These are phyloP conservation scores for Drosophila tsacasi DNA, from an alignment of 1,140 invertebrate genomes.

Conservation along the genomic window DNA sequence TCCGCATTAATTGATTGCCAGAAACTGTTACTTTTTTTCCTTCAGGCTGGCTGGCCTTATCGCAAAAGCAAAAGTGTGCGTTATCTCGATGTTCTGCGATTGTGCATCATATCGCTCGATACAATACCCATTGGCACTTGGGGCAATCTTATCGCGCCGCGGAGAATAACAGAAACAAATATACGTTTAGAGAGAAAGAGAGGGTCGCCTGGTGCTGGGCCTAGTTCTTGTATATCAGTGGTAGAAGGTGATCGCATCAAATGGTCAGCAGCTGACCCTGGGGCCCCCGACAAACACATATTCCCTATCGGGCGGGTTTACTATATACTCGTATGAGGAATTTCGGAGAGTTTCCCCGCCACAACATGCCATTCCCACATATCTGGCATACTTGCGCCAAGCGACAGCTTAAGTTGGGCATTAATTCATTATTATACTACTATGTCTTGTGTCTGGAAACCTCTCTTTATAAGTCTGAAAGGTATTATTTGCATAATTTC, in stretches of 20 bases:
- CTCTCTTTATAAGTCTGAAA: not conserved
- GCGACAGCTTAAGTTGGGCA: constrained; percentile 3
- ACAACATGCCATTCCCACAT: constrained; percentile 15
- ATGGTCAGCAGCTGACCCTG: constrained; percentile 37
- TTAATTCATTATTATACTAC: not conserved
- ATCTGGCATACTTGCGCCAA: constrained; percentile 4
- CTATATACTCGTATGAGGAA: constrained; percentile 1
- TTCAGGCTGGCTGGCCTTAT: constrained; percentile 35
- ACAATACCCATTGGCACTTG: constrained; percentile 47
- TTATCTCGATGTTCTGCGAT: constrained; percentile 49
- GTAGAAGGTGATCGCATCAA: constrained; percentile 9
- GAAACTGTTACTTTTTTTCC: constrained; percentile 48
- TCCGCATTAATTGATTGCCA: constrained; percentile 76
- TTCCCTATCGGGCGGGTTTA: constrained; percentile 4
- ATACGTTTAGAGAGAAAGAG: not conserved
- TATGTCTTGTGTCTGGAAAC: not conserved
- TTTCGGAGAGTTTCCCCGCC: constrained; percentile 1
- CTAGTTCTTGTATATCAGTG: constrained; percentile 7
- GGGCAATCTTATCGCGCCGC: constrained; percentile 41
- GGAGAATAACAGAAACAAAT: constrained; percentile 27
- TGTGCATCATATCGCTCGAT: constrained; percentile 49
- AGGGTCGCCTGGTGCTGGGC: not conserved
- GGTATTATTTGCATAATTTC: constrained; percentile 6
- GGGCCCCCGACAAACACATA: not conserved
- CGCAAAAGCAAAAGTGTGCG: constrained; percentile 62